Evolutionary conservation across 2,888 invertebrate genomes (phyloP).

Genomic region (Acronicta psi): DNA sequence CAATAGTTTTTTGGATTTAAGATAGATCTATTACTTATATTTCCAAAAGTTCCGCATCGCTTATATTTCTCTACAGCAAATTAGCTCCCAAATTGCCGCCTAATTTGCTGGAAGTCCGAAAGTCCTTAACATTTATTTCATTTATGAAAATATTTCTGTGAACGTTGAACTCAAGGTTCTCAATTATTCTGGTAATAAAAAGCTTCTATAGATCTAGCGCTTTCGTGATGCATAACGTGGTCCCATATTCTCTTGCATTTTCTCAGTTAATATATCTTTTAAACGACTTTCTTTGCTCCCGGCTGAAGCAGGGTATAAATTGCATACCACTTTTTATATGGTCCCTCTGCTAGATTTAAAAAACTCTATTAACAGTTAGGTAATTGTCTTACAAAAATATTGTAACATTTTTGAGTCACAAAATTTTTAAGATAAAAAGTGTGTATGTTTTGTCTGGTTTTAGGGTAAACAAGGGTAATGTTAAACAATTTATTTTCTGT

Average conservation of each 20-base stretch:
- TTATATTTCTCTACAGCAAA: slow-evolving; percentile 18
- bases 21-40: slow-evolving; percentile 47
- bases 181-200: slow-evolving; percentile 52
- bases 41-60: slow-evolving; percentile 17
- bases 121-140: slow-evolving; percentile 19
- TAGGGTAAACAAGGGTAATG: slow-evolving; percentile 28
- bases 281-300: slow-evolving; percentile 72
- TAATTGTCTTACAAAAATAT: slow-evolving; percentile 41
- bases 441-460: slow-evolving; percentile 33
- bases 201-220: slow-evolving; percentile 62
- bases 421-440: slow-evolving; percentile 43
- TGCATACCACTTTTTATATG: slow-evolving; percentile 57
- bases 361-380: slow-evolving; percentile 50
- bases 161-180: slow-evolving; percentile 28
- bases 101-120: slow-evolving; percentile 3
- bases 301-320: slow-evolving; percentile 66
- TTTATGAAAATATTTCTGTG: slow-evolving; percentile 15
- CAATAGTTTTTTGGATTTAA: slow-evolving; percentile 33
- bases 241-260: slow-evolving; percentile 71
- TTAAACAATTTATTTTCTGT: slow-evolving; percentile 36
- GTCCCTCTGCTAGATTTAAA: slow-evolving; percentile 55
- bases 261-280: slow-evolving; percentile 77
- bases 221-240: slow-evolving; percentile 65
- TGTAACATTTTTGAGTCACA: slow-evolving; percentile 40
- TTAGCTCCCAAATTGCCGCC: slow-evolving; percentile 15